phyloP scores from a whole-genome alignment of 2,797 vertebrate genomes.

The Falco naumanni region DNA sequence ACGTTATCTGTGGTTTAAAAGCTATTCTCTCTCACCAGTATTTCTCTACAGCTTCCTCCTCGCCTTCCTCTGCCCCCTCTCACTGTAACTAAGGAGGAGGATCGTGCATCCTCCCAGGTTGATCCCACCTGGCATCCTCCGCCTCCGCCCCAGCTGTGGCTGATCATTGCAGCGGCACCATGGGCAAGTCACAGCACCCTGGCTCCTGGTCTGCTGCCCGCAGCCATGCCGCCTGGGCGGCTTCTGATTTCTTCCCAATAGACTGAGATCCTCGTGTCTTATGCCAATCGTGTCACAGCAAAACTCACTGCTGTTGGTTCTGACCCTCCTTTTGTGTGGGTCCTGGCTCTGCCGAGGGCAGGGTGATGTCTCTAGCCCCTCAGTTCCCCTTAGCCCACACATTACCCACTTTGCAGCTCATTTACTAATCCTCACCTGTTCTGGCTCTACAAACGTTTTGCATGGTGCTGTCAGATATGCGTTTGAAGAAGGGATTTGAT shows the following conservation, averaged over 20 bases:
- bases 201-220: neutral
- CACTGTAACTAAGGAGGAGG: neutral
- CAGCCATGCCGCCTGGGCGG: neutral
- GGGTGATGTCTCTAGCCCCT: neutral
- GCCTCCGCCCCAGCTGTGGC: accelerated
- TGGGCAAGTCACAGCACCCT: accelerated
- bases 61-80: neutral
- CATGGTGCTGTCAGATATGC: neutral
- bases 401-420: neutral
- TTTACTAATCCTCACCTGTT: neutral
- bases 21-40: neutral
- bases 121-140: neutral
- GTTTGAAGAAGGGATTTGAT: neutral
- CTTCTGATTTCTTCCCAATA: neutral
- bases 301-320: neutral
- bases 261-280: accelerated
- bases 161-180: neutral
- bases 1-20: neutral
- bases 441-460: accelerated
- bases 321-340: neutral
- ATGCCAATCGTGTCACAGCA: neutral
- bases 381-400: accelerated
- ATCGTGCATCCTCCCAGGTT: neutral
- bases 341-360: neutral
- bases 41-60: neutral